Base-by-base conservation (phyloP, 2,113 vertebrate genomes). In the Spea multiplicata region DNA sequence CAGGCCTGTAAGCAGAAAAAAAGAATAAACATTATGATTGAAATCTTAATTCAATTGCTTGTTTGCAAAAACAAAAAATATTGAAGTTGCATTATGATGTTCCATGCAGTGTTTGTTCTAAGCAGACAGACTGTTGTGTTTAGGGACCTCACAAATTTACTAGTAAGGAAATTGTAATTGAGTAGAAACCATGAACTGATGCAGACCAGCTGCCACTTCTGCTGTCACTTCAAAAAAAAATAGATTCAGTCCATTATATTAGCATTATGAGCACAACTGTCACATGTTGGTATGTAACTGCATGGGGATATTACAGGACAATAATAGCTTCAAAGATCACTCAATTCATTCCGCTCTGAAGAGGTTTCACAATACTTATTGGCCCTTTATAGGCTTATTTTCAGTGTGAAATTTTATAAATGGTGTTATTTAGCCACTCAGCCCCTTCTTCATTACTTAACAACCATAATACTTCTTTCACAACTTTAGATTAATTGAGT, bases 131-230 rank as follows among this genome's bases (percentile, higher is more conserved):
- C 14, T 62, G n/a, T 17, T 30, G 66, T 70, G 66, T 77, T 69
- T 49, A 70, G 75, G 67, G 75, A 77, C 75, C 55, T 14, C 52
- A 77, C 53, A 59, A 77, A 70, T 69, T 46, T 61, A 77, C n/a
- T 50, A 77, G 66, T 77, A 77, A 77, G 75, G 55, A 77, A 77
- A 77, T 70, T 53, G 70, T 77, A 77, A 77, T 77, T 77, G 66
- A 77, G 75, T 70, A 62, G 66, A 70, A 77, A 62, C 75, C 75
- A 50, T 61, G 75, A 62, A 70, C 46, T 55, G 67, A 49, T 77
- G 75, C 75, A 70, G 75, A 70, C 75, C 75, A 77, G 75, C 75
- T 77, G 75, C 75, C 75, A 70, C 75, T 70, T 70, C 75, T 77
- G 66, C 75, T 77, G 75, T 69, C 75, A 69, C 67, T 77, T 77